These are phyloP conservation scores for Astyanax mexicanus DNA, from an alignment of 2,797 vertebrate species.

Conservation along the genomic window DNA sequence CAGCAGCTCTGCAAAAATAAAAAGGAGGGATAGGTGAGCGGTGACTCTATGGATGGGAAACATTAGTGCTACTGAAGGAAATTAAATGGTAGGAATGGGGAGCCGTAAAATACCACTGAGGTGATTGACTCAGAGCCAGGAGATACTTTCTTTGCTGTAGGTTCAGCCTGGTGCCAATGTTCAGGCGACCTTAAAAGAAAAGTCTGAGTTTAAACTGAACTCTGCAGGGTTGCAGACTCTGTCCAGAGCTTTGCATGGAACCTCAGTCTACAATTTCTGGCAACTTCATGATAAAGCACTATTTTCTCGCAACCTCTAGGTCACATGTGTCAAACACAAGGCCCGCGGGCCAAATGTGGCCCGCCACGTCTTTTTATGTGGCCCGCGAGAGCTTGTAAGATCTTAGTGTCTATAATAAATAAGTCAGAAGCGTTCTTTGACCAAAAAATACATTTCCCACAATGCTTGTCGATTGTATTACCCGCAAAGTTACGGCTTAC, in stretches of 20 bases:
- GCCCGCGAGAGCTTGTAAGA: too few relatives aligned
- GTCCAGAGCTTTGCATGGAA: not conserved
- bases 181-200: not conserved
- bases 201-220: not conserved
- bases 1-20: not conserved
- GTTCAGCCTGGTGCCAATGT: not conserved
- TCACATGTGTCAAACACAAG: too few relatives aligned
- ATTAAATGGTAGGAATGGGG: not conserved
- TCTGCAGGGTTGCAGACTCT: not conserved
- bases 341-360: too few relatives aligned
- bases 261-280: not conserved
- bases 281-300: not conserved
- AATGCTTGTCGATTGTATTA: too few relatives aligned
- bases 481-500: too few relatives aligned
- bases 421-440: too few relatives aligned
- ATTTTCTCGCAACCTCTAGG: too few relatives aligned
- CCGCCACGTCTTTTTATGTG: too few relatives aligned
- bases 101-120: not conserved
- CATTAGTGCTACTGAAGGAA: not conserved
- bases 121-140: not conserved
- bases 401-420: too few relatives aligned
- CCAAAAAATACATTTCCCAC: too few relatives aligned
- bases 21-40: not conserved
- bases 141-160: not conserved
- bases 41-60: not conserved